Percentiles rank a stretch among this genome's conserved stretches.
Evolutionary conservation across 2,113 vertebrate species (phyloP).

Genomic region (Eretmochelys imbricata): DNA sequence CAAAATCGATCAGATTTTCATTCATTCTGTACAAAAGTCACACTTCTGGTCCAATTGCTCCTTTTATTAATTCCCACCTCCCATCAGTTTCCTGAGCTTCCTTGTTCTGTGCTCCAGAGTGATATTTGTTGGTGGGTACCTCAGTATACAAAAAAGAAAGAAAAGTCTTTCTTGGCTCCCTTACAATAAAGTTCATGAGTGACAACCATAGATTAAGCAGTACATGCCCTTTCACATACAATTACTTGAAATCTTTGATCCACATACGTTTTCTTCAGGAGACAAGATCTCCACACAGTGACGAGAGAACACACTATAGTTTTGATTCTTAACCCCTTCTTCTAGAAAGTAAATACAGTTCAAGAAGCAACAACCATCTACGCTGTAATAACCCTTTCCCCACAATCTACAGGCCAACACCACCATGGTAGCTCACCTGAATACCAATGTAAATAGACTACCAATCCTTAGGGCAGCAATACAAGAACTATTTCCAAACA

Average conservation of each 20-base stretch:
- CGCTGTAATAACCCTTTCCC: not conserved
- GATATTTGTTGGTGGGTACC: slow-evolving; percentile 43
- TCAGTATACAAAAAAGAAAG: slow-evolving; percentile 39
- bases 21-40: slow-evolving; percentile 36
- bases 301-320: not conserved
- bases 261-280: not conserved
- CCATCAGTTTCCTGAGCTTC: slow-evolving; percentile 29
- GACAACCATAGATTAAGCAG: slow-evolving; percentile 29
- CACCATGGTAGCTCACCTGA: not conserved
- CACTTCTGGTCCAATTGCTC: slow-evolving; percentile 62
- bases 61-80: slow-evolving; percentile 45
- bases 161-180: slow-evolving; percentile 12
- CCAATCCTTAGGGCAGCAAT: not conserved
- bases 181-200: slow-evolving; percentile 47
- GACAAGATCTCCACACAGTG: not conserved
- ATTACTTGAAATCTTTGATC: slow-evolving; percentile 36
- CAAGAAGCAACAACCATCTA: not conserved
- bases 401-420: not conserved
- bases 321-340: slow-evolving; percentile 23
- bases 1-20: slow-evolving; percentile 60
- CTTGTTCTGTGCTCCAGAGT: slow-evolving; percentile 44
- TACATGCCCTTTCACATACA: not conserved
- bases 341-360: not conserved
- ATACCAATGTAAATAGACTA: not conserved
- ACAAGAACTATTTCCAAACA: not conserved